Percentiles rank a stretch among this genome's conserved stretches.
phyloP scores from a whole-genome alignment of 2,113 vertebrate species.

The Dinomys branickii region DNA sequence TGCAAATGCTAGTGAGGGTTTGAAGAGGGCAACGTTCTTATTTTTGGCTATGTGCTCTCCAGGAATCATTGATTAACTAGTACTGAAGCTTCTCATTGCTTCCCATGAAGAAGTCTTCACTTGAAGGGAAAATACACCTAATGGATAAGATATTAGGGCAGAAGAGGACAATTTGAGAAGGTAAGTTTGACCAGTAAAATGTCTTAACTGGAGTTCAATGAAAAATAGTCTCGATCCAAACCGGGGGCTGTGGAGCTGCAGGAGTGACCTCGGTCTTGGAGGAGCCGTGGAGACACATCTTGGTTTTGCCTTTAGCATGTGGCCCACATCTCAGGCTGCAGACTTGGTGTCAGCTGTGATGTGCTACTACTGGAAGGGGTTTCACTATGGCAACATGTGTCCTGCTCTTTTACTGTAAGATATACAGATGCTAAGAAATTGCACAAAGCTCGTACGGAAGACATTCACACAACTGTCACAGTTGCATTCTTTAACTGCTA shows the following conservation, averaged over 20 bases:
- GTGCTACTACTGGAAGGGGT: accelerated
- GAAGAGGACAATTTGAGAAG: neutral
- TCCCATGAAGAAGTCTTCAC: neutral
- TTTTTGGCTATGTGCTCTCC: accelerated
- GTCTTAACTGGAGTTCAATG: neutral
- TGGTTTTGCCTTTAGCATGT: neutral
- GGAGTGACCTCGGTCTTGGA: accelerated
- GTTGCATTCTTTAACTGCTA: accelerated
- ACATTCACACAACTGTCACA: neutral
- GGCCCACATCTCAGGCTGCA: neutral
- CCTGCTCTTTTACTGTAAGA: neutral
- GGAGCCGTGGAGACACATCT: neutral
- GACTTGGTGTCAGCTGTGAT: neutral
- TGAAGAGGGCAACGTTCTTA: accelerated
- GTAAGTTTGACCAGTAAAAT: accelerated
- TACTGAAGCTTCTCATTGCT: neutral
- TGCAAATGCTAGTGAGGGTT: accelerated
- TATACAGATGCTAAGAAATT: neutral
- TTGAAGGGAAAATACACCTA: neutral
- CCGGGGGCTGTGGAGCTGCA: neutral
- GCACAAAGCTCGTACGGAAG: neutral
- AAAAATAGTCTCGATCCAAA: neutral
- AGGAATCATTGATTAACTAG: neutral
- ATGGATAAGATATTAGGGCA: neutral
- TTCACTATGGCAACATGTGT: accelerated